A percentile compares a stretch with the other conserved stretches of the same genome.
Evolutionary conservation across 2,888 invertebrate genomes (phyloP).

Genomic region (Baronia brevicornis): DNA sequence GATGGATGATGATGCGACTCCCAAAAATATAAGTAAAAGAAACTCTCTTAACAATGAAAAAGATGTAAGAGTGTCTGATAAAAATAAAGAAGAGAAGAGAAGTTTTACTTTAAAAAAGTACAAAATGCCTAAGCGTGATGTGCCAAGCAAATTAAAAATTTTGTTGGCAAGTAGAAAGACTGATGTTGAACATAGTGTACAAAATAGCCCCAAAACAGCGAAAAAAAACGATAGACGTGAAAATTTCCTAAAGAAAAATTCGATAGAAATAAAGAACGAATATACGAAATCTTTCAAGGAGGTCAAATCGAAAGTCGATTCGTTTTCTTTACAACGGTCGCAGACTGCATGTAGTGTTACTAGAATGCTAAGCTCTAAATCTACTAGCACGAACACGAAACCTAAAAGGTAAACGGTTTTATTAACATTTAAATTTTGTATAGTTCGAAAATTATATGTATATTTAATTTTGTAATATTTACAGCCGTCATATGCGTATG

Average conservation of each 20-base stretch:
- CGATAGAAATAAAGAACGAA: constrained; percentile 85
- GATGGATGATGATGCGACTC: constrained; percentile 45
- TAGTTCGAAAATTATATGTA: constrained; percentile 1
- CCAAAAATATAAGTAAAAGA: constrained; percentile 59
- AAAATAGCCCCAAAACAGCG: constrained; percentile 75
- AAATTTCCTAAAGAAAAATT: constrained; percentile 55
- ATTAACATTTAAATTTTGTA: constrained; percentile 8
- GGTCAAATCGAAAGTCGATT: constrained; percentile 89
- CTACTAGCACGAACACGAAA: constrained; percentile 56
- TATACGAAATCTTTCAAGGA: constrained; percentile 86
- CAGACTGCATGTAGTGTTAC: constrained; percentile 68
- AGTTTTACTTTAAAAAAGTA: constrained; percentile 79
- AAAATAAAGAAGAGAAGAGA: constrained; percentile 71
- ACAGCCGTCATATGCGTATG: constrained; percentile 69
- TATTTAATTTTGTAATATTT: constrained; percentile 13
- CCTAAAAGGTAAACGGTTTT: constrained; percentile 56
- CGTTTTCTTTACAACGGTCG: constrained; percentile 64
- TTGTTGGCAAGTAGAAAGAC: constrained; percentile 78
- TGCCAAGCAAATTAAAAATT: constrained; percentile 84
- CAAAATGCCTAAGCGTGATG: constrained; percentile 86
- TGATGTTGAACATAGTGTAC: constrained; percentile 69
- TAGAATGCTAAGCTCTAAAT: constrained; percentile 64
- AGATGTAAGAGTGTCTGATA: constrained; percentile 48
- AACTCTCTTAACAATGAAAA: constrained; percentile 63
- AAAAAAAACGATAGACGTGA: constrained; percentile 85